Evolutionary conservation across 2,888 invertebrate species (phyloP).

Genomic region (Rambutsinella grinnellia): DNA sequence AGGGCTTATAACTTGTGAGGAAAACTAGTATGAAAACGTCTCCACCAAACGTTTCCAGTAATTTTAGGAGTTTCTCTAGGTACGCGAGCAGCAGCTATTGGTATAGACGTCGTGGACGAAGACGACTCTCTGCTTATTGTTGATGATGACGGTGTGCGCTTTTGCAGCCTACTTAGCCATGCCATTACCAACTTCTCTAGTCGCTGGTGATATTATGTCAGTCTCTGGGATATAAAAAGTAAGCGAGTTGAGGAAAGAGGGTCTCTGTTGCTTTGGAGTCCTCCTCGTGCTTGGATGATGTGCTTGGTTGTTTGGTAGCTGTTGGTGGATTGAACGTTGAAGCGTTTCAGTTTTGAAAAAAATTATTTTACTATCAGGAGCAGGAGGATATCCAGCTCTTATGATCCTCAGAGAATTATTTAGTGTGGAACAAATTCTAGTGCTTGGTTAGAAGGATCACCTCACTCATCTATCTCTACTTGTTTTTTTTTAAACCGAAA

Average conservation of each 20-base stretch:
- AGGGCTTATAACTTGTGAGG: no score
- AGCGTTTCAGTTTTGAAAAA: no score
- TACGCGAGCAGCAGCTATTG: neutral
- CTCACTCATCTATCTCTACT: no score
- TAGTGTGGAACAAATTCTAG: no score
- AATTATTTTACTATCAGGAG: no score
- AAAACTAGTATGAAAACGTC: no score
- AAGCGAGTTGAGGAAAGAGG: constrained; percentile 15
- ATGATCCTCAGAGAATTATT: no score
- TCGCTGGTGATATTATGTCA: neutral
- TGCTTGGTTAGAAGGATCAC: no score
- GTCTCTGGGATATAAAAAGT: neutral
- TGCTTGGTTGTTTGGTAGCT: constrained; percentile 22
- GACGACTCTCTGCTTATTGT: neutral
- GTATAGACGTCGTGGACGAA: neutral
- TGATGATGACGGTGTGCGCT: neutral
- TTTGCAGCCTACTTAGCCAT: neutral
- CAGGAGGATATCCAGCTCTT: no score
- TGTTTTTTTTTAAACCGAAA: no score
- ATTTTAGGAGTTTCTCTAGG: no score
- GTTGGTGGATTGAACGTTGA: neutral
- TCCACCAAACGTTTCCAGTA: no score
- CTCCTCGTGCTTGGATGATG: constrained; percentile 40
- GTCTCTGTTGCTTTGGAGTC: constrained; percentile 35
- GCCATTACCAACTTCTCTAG: neutral